Evolutionary conservation across 2,797 vertebrate genomes (phyloP), one percentile per base, ranked within the genome.

Genomic region (Scarus forsteni): DNA sequence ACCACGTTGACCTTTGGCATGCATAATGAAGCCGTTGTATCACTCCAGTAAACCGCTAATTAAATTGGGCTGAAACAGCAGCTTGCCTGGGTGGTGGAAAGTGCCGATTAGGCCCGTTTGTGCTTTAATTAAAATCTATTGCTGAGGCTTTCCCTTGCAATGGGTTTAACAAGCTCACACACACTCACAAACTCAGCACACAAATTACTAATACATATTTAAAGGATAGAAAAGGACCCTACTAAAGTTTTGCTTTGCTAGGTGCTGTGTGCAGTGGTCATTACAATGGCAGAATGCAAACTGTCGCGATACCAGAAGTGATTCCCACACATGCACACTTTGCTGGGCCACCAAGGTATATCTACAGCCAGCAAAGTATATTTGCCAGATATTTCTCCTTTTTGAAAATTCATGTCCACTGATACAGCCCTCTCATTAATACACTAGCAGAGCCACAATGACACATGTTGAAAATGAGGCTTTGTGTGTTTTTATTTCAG

Each of bases 31-130:
- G 90, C 85, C 68, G 77, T 84, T 88, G 83, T 85, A 88, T 91
- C 92, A 88, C 87, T 92, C 87, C 81, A 86, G 77, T 92, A 87
- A 90, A 89, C 87, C 66, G 84, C 87, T 93, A 92, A 94, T 94
- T 92, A 92, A 92, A 92, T 90, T 79, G 73, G 82, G 90, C 90
- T 93, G 91, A 94, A 92, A 83, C 87, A 92, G 91, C 92, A 92
- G 86, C 88, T 87, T 84, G 82, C 51, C 75, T 43, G 77, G 77
- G 58, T 69, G 46, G 75, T 83, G 83, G 71, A 89, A 92, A 92
- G 83, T 90, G 90, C 86, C 72, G 88, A 92, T 93, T 93, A 89
- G 85, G 83, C 75, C 88, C 75, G 81, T 93, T 92, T 90, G 86
- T 77, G 75, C 80, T 91, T 89, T 92, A 93, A 93, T 94, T 93